Conservation (phyloP, 2,797 vertebrate genomes). For the Melanogrammus aeglefinus region DNA sequence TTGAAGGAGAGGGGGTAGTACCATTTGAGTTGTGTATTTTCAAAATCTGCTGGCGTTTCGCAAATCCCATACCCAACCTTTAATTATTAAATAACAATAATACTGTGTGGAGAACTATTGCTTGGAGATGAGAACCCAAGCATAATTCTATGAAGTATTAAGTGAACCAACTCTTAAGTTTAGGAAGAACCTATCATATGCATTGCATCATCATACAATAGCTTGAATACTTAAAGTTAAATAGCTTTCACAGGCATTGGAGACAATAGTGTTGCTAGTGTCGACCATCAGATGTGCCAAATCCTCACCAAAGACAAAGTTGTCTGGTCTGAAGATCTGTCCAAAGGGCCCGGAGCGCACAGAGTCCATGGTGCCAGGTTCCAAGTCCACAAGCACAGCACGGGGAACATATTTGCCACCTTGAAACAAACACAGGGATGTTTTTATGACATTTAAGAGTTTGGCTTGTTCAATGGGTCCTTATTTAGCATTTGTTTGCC, state of each 20-base stretch:
- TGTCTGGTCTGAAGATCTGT: slow-evolving; percentile 20
- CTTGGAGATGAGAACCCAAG: not conserved
- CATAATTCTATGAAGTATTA: not conserved
- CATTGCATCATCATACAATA: not conserved
- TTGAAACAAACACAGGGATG: slow-evolving; percentile 1
- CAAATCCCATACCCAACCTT: no score
- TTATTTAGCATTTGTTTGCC: not conserved
- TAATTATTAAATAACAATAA: not conserved
- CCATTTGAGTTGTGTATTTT: no score
- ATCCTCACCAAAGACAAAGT: slow-evolving; percentile 22
- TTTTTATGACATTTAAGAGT: not conserved
- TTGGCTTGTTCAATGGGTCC: not conserved
- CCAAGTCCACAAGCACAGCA: slow-evolving; percentile 14
- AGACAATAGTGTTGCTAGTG: not conserved
- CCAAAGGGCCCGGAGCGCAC: slow-evolving; percentile 20
- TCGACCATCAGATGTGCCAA: not conserved
- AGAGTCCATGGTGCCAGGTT: slow-evolving; percentile 22
- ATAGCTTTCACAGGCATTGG: not conserved
- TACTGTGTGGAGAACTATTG: not conserved
- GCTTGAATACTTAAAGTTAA: not conserved
- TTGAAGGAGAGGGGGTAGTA: no score
- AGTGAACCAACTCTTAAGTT: not conserved
- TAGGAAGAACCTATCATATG: not conserved
- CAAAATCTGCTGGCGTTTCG: no score
- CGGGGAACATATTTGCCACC: slow-evolving; percentile 19